These are phyloP conservation scores for Apostichopus californicus DNA, from an alignment of 35 echinoderm and acorn worm genomes.

Conservation along the genomic window DNA sequence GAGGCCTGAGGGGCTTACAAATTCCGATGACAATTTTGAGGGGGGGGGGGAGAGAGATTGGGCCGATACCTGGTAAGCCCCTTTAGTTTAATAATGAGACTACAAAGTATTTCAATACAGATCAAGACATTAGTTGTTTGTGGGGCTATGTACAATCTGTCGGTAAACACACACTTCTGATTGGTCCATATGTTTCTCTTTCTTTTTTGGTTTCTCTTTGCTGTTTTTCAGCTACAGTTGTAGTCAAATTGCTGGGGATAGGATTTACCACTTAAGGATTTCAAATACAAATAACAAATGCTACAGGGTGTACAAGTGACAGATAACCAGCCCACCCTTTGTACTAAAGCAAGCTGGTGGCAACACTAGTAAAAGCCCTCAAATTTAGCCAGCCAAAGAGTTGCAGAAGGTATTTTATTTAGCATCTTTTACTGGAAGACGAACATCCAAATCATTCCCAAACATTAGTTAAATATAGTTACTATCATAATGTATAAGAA, in stretches of 20 bases:
- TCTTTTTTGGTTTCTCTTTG: too few relatives aligned
- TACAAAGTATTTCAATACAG: not conserved
- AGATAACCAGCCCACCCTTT: not conserved
- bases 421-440: too few relatives aligned
- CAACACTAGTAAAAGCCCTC: too few relatives aligned
- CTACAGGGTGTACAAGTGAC: not conserved
- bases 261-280: slow-evolving; percentile 1
- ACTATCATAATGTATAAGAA: too few relatives aligned
- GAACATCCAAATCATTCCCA: too few relatives aligned
- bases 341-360: too few relatives aligned
- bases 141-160: too few relatives aligned
- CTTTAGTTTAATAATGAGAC: slow-evolving; percentile 24
- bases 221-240: too few relatives aligned
- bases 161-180: not conserved
- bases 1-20: slow-evolving; percentile 14
- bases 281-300: not conserved
- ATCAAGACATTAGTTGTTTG: slow-evolving; percentile 16
- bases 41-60: not conserved
- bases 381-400: too few relatives aligned
- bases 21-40: not conserved
- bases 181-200: not conserved
- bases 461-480: too few relatives aligned
- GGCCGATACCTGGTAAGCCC: not conserved
- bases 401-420: too few relatives aligned
- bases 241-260: not conserved